Percentiles rank a stretch among this genome's conserved stretches.
phyloP scores from a whole-genome alignment of 2,797 vertebrate genomes.

The Aphelocoma californica region DNA sequence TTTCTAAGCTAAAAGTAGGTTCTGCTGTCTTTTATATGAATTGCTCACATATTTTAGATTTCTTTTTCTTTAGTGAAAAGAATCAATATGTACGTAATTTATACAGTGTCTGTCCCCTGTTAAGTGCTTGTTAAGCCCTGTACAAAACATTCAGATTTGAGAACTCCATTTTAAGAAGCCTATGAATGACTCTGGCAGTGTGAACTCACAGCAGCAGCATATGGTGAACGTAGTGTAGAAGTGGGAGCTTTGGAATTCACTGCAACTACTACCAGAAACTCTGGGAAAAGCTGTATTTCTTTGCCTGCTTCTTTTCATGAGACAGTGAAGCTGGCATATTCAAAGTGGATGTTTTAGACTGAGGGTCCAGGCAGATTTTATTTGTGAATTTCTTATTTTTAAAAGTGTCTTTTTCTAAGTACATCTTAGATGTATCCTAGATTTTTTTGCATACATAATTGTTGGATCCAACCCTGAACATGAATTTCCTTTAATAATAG shows the following conservation, averaged over 20 bases:
- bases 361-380: neutral
- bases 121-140: neutral
- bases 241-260: neutral
- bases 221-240: neutral
- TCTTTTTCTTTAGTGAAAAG: neutral
- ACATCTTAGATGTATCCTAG: neutral
- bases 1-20: neutral
- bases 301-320: neutral
- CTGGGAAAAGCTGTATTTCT: neutral
- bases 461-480: neutral
- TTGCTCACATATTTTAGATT: neutral
- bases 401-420: neutral
- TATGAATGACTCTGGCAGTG: neutral
- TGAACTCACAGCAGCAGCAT: neutral
- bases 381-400: neutral
- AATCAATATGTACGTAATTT: neutral
- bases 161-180: neutral
- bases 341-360: neutral
- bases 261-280: neutral
- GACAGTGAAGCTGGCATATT: neutral
- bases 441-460: neutral
- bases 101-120: neutral
- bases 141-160: neutral
- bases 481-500: neutral
- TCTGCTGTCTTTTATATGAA: neutral